These are phyloP conservation scores for Podabrus alpinus DNA, from an alignment of 2,888 invertebrate species.

Conservation along the genomic window DNA sequence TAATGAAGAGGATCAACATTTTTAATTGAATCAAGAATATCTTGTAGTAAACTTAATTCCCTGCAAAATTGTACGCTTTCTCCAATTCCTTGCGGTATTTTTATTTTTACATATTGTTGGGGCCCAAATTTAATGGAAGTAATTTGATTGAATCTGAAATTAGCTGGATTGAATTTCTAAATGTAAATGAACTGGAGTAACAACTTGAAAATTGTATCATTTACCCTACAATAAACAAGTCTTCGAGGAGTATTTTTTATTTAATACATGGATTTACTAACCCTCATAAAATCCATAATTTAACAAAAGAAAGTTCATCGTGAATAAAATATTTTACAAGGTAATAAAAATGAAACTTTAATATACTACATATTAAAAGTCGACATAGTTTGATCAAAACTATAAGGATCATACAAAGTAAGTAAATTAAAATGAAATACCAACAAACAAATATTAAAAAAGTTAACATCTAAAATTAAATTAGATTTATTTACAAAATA, in stretches of 20 bases:
- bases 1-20: too few species aligned
- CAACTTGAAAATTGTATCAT: too few species aligned
- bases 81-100: too few species aligned
- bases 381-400: not conserved
- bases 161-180: too few species aligned
- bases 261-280: not conserved
- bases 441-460: not conserved
- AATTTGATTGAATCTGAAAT: too few species aligned
- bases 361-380: not conserved
- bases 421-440: not conserved
- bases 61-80: too few species aligned
- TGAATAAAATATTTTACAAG: not conserved
- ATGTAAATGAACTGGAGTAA: too few species aligned
- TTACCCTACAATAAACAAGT: too few species aligned
- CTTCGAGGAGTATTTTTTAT: not conserved
- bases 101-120: too few species aligned
- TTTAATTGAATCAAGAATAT: too few species aligned
- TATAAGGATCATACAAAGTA: not conserved
- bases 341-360: not conserved
- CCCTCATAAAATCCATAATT: not conserved
- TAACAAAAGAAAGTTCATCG: not conserved
- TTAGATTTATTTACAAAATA: not conserved
- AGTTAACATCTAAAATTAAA: not conserved
- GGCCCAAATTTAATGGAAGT: too few species aligned
- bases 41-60: too few species aligned